phyloP scores from a whole-genome alignment of 2,888 invertebrate species.

The Agriotes lineatus region DNA sequence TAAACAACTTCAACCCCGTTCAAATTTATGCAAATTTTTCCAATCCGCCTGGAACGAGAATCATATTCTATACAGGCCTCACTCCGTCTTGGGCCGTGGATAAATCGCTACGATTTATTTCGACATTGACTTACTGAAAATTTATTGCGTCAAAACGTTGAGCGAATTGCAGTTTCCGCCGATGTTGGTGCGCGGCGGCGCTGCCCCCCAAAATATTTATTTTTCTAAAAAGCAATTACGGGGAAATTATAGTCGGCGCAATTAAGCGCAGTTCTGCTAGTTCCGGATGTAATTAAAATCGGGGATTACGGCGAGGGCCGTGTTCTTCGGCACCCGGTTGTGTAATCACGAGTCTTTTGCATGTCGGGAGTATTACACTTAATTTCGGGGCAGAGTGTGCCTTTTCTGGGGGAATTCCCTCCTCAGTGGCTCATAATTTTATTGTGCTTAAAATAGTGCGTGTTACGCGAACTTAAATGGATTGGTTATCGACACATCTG shows the following conservation, averaged over 20 bases:
- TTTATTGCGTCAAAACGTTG: background rate
- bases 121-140: background rate
- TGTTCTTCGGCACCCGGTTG: background rate
- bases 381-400: background rate
- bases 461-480: background rate
- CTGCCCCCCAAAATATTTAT: background rate
- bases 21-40: background rate
- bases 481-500: conserved; percentile 5
- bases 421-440: no score
- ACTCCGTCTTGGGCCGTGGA: no score
- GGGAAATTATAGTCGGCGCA: conserved; percentile 10
- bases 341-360: background rate
- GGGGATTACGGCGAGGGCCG: conserved; percentile 9
- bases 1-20: no score
- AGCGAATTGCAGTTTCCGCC: background rate
- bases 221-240: background rate
- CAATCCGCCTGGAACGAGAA: no score
- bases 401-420: background rate
- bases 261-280: conserved; percentile 2
- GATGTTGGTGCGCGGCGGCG: no score
- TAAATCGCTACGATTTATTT: conserved; percentile 5
- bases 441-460: background rate
- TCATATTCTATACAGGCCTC: no score
- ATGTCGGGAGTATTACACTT: background rate
- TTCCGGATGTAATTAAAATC: conserved; percentile 30